Evolutionary conservation across 2,113 vertebrate genomes (phyloP), one percentile per base, ranked within the genome.

Genomic region (Miniopterus natalensis): DNA sequence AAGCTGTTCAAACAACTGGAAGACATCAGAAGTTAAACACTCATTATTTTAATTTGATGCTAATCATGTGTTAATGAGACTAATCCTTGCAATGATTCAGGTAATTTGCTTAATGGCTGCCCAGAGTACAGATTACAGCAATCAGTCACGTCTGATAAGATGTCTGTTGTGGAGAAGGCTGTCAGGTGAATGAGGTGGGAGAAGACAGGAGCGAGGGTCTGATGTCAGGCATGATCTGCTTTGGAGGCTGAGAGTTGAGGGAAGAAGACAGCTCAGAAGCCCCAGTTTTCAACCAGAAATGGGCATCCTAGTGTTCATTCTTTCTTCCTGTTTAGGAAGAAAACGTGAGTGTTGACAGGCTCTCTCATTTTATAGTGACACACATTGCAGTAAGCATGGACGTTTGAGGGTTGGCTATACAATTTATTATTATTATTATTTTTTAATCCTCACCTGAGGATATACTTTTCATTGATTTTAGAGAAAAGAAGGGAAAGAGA

Each of bases 11-110:
- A 99, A 99, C 99, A 99, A 99, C 99, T 99, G 99, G 99, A 99
- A 99, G 99, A 99, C 99, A 99, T 99, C 99, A 99, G 98, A 99
- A 99, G 99, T 99, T 99, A 99, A 99, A 99, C 99, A 99, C 99
- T 99, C 99, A 99, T 99, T 99, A 99, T 99, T 99, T 99, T 99
- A 99, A 99, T 99, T 99, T 99, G 99, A 99, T 99, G 99, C 99
- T 99, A 99, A 99, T 99, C 99, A 99, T 99, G 99, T 99, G 99
- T 99, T 99, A 99, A 99, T 99, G 99, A 99, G 99, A 99, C 99
- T 99, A 99, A 99, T 99, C 99, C 99, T 99, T 99, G 99, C 99
- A 99, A 99, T 99, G 99, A 99, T 99, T 99, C 99, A 99, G 99
- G 99, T 99, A 99, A 99, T 99, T 99, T 99, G 99, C 99, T 99